These are phyloP conservation scores for Linurgus olivaceus DNA, from an alignment of 2,797 vertebrate species.

Conservation along the genomic window DNA sequence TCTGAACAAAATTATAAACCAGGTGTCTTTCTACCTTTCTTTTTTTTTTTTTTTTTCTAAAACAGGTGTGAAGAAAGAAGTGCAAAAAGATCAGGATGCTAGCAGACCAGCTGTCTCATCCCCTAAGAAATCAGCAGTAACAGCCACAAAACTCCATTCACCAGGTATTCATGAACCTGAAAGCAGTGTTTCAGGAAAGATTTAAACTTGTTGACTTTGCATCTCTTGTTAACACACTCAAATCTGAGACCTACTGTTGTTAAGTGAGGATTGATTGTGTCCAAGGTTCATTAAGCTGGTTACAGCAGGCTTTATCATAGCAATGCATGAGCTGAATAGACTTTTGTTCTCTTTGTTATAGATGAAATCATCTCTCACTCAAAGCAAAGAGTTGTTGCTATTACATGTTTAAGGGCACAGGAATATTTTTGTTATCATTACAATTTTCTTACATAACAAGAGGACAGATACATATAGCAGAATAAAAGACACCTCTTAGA, in stretches of 20 bases:
- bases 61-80: slow-evolving; percentile 85
- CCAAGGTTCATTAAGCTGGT: slow-evolving; percentile 14
- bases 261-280: neutral
- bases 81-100: slow-evolving; percentile 81
- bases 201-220: neutral
- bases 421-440: neutral
- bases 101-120: slow-evolving; percentile 77
- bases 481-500: neutral
- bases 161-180: slow-evolving; percentile 78
- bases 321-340: neutral
- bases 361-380: neutral
- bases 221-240: neutral
- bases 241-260: neutral
- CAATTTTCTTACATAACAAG: neutral
- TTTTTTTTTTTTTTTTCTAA: neutral
- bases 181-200: neutral
- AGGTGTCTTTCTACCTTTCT: neutral
- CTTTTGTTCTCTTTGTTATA: neutral
- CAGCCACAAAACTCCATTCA: slow-evolving; percentile 87
- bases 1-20: neutral
- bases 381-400: neutral
- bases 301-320: neutral
- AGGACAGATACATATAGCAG: neutral
- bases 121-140: slow-evolving; percentile 83
- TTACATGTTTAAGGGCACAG: neutral